These are phyloP conservation scores for Oryzias curvinotus DNA, from an alignment of 2,113 vertebrate species.

Conservation along the genomic window DNA sequence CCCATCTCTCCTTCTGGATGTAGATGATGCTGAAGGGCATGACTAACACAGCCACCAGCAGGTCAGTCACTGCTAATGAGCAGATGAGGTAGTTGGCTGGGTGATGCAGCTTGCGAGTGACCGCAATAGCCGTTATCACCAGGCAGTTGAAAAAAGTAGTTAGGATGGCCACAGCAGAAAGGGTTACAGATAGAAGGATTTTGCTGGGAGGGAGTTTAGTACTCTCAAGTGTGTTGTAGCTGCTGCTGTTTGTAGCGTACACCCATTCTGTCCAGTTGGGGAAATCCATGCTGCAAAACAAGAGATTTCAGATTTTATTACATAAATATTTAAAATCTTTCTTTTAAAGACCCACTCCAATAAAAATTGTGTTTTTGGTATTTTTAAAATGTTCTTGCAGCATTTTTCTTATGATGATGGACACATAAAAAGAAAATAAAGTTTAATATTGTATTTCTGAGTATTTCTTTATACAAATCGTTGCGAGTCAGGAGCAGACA, in stretches of 20 bases:
- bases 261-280: conserved; percentile 85
- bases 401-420: too few species aligned
- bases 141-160: conserved; percentile 96
- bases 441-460: too few species aligned
- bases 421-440: too few species aligned
- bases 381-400: too few species aligned
- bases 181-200: conserved; percentile 87
- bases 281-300: conserved; percentile 85
- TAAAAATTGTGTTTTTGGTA: too few species aligned
- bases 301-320: neutral
- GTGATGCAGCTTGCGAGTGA: conserved; percentile 95
- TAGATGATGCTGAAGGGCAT: conserved; percentile 99
- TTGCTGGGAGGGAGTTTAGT: conserved; percentile 80
- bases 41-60: conserved; percentile 93
- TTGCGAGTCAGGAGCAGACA: too few species aligned
- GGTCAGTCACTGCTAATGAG: conserved; percentile 94
- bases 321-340: neutral
- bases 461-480: too few species aligned
- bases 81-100: conserved; percentile 98
- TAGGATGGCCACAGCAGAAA: conserved; percentile 87
- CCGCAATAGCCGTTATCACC: conserved; percentile 94
- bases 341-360: too few species aligned
- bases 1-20: conserved; percentile 91
- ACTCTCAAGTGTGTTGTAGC: conserved; percentile 54
- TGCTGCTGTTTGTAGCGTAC: conserved; percentile 60